Evolutionary conservation across 2,888 invertebrate genomes (phyloP).

Genomic region (Drosophila anomelani): DNA sequence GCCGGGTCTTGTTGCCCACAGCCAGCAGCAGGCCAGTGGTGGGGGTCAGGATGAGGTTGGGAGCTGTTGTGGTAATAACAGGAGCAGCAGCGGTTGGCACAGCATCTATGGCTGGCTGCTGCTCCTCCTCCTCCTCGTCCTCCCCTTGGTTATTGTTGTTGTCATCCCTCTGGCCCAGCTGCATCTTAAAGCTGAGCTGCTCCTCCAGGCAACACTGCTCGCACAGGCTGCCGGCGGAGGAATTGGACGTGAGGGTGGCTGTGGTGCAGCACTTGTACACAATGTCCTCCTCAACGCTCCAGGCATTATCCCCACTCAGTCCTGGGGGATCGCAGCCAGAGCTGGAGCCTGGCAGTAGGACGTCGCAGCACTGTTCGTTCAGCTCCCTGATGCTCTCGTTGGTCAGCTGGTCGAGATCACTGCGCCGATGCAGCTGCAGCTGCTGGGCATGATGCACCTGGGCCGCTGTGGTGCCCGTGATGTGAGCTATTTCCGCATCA

Average conservation of each 20-base stretch:
- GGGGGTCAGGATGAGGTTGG: background rate
- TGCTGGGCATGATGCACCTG: conserved; percentile 77
- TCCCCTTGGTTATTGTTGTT: conserved; percentile 53
- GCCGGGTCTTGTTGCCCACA: conserved; percentile 72
- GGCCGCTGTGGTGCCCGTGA: conserved; percentile 83
- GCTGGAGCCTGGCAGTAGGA: background rate
- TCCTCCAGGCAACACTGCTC: conserved; percentile 69
- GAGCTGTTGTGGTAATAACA: background rate
- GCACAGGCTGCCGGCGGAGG: conserved; percentile 49
- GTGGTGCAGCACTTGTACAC: conserved; percentile 70
- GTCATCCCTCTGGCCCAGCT: conserved; percentile 62
- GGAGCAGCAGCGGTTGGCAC: background rate
- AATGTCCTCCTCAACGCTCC: conserved; percentile 83
- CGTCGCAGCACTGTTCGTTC: conserved; percentile 78
- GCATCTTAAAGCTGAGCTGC: conserved; percentile 64
- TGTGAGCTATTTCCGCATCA: conserved; percentile 87
- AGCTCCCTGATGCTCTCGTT: conserved; percentile 82
- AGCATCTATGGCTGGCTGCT: background rate
- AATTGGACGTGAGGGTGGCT: conserved; percentile 29
- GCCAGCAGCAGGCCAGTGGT: conserved; percentile 39
- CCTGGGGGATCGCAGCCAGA: conserved; percentile 51
- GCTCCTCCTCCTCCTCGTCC: conserved; percentile 12
- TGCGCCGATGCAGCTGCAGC: conserved; percentile 54
- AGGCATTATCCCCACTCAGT: conserved; percentile 79
- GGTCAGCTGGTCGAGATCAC: conserved; percentile 83